Conservation (phyloP, 1,140 invertebrate genomes). For the Apocrypta bakeri region DNA sequence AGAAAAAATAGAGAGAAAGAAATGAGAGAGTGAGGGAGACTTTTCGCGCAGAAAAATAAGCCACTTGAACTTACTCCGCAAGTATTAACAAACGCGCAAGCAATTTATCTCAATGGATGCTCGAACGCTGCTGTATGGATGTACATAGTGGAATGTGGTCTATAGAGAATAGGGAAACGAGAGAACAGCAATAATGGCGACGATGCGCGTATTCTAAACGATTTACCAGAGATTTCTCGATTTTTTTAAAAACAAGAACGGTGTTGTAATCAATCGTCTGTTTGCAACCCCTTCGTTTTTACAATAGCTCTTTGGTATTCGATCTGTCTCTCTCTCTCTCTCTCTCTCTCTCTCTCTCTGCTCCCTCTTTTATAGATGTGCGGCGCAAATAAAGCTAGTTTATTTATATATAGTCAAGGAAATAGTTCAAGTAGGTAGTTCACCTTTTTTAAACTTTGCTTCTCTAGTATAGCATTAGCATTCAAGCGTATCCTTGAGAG, state of each 20-base stretch:
- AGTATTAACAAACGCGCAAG: neutral
- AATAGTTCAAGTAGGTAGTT: neutral
- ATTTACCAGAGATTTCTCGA: constrained; percentile 56
- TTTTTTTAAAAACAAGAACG: too few species aligned
- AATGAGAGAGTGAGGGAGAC: neutral
- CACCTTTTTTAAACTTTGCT: neutral
- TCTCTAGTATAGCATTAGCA: neutral
- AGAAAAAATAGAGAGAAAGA: constrained; percentile 12
- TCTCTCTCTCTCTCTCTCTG: too few species aligned
- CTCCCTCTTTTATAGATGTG: too few species aligned
- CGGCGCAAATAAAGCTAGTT: too few species aligned
- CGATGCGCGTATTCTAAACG: constrained; percentile 50
- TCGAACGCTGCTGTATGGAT: neutral
- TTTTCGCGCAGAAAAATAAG: constrained; percentile 26
- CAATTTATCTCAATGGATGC: constrained; percentile 13
- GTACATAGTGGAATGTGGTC: neutral
- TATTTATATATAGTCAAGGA: too few species aligned
- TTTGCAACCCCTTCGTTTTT: neutral
- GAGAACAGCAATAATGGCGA: constrained; percentile 35
- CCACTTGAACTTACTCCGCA: neutral
- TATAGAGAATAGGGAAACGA: constrained; percentile 55
- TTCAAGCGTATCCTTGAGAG: neutral
- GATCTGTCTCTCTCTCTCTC: neutral
- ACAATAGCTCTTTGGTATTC: too few species aligned
- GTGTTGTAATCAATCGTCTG: neutral